Percentiles rank a stretch among this genome's conserved stretches.
These are phyloP conservation scores for Dromaius novaehollandiae DNA, from an alignment of 2,113 vertebrate genomes.

Conservation along the genomic window DNA sequence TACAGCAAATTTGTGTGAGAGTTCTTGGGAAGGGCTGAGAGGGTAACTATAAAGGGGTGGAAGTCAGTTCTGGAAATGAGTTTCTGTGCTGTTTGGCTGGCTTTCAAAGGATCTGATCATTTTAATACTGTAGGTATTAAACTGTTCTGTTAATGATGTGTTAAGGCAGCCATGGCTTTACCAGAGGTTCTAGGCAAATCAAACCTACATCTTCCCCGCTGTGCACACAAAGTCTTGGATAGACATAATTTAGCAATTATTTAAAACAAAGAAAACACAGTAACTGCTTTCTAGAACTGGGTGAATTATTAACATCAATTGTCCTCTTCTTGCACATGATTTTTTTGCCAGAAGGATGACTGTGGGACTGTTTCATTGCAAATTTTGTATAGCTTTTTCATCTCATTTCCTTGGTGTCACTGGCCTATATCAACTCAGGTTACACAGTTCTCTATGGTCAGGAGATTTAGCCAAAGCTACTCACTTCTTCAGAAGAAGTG, in stretches of 20 bases:
- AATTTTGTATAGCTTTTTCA: neutral
- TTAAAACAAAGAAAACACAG: neutral
- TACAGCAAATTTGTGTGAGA: neutral
- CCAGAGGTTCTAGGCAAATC: constrained; percentile 9
- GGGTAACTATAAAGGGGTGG: neutral
- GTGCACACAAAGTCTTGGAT: neutral
- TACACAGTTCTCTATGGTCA: neutral
- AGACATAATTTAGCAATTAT: neutral
- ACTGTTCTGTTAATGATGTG: constrained; percentile 37
- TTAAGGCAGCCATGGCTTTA: constrained; percentile 39
- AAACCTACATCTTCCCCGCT: neutral
- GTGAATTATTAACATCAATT: constrained; percentile 1
- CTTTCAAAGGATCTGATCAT: constrained; percentile 32
- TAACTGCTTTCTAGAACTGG: neutral
- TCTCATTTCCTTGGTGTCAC: neutral
- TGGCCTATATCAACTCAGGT: neutral
- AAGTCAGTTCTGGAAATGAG: neutral
- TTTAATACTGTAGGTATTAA: constrained; percentile 41
- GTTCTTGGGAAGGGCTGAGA: neutral
- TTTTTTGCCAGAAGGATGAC: neutral
- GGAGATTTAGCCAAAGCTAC: neutral
- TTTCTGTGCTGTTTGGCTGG: constrained; percentile 24
- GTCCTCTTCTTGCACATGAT: neutral
- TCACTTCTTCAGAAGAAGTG: neutral
- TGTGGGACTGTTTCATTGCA: neutral